Evolutionary conservation across 2,888 invertebrate species (phyloP).

Genomic region (Vanessa cardui): DNA sequence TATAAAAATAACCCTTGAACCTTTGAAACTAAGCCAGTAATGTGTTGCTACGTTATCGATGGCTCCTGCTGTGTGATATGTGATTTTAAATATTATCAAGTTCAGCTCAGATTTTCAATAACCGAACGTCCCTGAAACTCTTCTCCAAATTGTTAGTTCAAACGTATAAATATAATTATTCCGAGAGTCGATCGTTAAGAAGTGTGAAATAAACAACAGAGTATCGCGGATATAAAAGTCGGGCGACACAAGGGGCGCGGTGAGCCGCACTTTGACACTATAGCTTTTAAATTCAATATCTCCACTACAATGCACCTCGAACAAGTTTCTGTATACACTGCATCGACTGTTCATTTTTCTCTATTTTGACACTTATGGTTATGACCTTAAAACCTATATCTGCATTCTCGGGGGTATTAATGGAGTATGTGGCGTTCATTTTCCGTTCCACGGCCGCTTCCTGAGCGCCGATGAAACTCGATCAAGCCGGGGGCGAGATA

Average conservation of each 20-base stretch:
- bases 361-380: slow-evolving; percentile 25
- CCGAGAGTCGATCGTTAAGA: neutral
- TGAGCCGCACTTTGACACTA: slow-evolving; percentile 15
- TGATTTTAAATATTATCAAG: too few species aligned
- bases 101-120: too few species aligned
- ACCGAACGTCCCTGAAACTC: too few species aligned
- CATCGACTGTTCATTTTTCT: slow-evolving; percentile 9
- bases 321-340: slow-evolving; percentile 8
- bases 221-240: neutral
- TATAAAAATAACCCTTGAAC: too few species aligned
- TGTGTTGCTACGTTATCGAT: too few species aligned
- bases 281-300: slow-evolving; percentile 20
- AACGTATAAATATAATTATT: neutral
- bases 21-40: too few species aligned
- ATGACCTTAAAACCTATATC: slow-evolving; percentile 21
- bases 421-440: slow-evolving; percentile 25
- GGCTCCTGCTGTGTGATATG: too few species aligned
- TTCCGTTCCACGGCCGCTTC: slow-evolving; percentile 26
- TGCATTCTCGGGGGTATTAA: slow-evolving; percentile 10
- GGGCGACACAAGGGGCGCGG: neutral
- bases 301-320: slow-evolving; percentile 12
- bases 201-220: neutral
- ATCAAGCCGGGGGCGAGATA: slow-evolving; percentile 25
- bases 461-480: slow-evolving; percentile 30
- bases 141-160: too few species aligned